Conservation (phyloP, 2,113 vertebrate genomes). For the Cinclus cinclus region DNA sequence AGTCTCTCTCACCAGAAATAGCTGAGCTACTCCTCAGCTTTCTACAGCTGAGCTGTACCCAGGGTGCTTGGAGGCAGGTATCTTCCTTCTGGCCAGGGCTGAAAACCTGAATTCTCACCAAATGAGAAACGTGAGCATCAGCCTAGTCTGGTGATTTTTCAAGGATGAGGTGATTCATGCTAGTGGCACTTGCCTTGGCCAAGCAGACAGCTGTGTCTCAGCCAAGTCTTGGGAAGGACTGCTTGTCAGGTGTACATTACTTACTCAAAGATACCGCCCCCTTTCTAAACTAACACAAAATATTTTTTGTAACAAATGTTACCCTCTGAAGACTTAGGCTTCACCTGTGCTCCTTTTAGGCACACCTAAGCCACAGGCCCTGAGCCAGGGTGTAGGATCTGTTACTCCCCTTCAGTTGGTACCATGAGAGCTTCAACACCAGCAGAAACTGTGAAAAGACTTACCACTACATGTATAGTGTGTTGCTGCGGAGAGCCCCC, state of each 20-base stretch:
- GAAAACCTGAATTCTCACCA: not conserved
- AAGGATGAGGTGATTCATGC: not conserved
- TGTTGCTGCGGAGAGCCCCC: conserved; percentile 93
- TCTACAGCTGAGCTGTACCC: not conserved
- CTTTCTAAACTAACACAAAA: not conserved
- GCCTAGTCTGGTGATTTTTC: not conserved
- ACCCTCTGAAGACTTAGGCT: not conserved
- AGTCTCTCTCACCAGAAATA: not conserved
- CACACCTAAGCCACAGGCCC: not conserved
- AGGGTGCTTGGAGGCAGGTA: not conserved
- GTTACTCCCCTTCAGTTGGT: conserved; percentile 12
- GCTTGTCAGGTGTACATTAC: not conserved
- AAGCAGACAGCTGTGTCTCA: not conserved
- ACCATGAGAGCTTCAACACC: conserved; percentile 58
- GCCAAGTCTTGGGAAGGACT: not conserved
- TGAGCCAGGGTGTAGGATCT: not conserved
- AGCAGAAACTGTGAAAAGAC: conserved; percentile 80
- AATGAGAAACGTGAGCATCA: not conserved
- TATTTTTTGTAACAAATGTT: not conserved
- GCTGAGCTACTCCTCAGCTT: not conserved
- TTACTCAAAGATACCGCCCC: not conserved
- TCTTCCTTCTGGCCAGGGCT: not conserved
- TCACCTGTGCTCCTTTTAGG: not conserved
- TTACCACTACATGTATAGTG: conserved; percentile 99
- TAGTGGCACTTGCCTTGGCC: not conserved